These are phyloP conservation scores for Tonatia bakeri DNA, from an alignment of 2,113 vertebrate species.

Conservation along the genomic window DNA sequence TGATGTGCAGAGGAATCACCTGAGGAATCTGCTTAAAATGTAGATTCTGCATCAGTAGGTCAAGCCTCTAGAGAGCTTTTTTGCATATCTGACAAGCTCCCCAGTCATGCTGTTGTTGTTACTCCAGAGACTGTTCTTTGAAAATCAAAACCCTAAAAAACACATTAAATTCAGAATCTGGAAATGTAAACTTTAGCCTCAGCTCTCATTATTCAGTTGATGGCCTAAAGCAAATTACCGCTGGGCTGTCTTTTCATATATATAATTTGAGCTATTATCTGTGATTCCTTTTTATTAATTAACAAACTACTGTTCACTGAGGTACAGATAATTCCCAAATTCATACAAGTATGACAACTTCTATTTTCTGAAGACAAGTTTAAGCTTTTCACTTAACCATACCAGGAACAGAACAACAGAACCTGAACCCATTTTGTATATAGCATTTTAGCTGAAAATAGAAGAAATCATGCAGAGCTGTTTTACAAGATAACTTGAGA, in stretches of 20 bases:
- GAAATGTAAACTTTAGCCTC: neutral
- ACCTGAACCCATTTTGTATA: neutral
- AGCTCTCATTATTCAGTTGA: neutral
- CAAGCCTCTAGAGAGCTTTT: neutral
- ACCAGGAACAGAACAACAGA: neutral
- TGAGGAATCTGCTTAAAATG: neutral
- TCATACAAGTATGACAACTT: neutral
- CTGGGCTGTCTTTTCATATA: neutral
- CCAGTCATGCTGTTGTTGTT: neutral
- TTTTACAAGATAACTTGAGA: conserved; percentile 46
- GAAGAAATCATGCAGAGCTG: conserved; percentile 37
- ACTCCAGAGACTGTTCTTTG: neutral
- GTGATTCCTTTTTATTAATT: neutral
- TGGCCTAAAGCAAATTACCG: neutral
- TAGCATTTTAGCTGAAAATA: conserved; percentile 4
- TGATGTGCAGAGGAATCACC: neutral
- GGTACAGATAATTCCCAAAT: neutral
- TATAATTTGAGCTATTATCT: neutral
- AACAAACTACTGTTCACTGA: neutral
- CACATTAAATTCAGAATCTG: neutral
- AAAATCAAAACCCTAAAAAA: neutral
- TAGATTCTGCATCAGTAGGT: neutral
- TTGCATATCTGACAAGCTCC: neutral
- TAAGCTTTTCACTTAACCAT: neutral
- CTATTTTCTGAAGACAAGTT: neutral